These are phyloP conservation scores for Platorchestia sp. DNA, from an alignment of 1,140 invertebrate genomes.

Conservation along the genomic window DNA sequence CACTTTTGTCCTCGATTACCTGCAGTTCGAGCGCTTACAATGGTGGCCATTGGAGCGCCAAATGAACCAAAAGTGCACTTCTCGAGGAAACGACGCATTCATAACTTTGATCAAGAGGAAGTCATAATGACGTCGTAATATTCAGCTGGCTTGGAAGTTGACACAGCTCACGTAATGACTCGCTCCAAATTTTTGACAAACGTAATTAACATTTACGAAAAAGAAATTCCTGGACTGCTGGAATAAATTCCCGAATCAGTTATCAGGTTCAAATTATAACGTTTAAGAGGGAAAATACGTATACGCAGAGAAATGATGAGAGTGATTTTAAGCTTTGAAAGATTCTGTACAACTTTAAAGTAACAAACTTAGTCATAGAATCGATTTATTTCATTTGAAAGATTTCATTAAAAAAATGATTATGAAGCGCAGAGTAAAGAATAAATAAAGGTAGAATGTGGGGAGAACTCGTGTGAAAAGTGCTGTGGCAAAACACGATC, in stretches of 20 bases:
- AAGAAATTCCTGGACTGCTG: too few species aligned
- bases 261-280: too few species aligned
- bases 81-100: background rate
- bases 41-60: background rate
- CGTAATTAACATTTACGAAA: too few species aligned
- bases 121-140: too few species aligned
- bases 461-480: too few species aligned
- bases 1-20: background rate
- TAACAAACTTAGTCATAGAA: background rate
- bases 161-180: background rate
- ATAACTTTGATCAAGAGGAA: background rate
- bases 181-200: too few species aligned
- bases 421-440: background rate
- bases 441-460: too few species aligned
- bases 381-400: background rate
- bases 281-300: too few species aligned
- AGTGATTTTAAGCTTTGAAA: too few species aligned
- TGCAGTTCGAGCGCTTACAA: background rate
- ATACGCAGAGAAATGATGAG: background rate
- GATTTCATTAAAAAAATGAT: background rate
- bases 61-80: background rate
- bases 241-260: too few species aligned
- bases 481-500: too few species aligned
- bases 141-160: background rate
- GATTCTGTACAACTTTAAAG: too few species aligned